Base-by-base conservation (phyloP, 2,113 vertebrate genomes). In the Gnathochromis pfefferi region DNA sequence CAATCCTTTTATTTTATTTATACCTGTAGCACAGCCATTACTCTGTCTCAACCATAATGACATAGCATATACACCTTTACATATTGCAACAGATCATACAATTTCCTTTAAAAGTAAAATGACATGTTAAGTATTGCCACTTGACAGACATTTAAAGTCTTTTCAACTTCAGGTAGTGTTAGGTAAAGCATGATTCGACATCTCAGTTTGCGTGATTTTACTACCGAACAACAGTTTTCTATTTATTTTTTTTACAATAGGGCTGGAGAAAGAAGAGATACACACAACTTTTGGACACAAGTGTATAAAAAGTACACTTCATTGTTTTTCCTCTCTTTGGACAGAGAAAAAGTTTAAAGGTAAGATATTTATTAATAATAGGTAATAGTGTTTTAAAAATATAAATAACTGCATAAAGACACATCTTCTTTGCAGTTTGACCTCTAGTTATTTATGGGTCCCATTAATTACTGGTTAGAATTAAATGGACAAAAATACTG, bases 271-370 rank as follows among this genome's bases (percentile, higher is more conserved):
- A 16, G 55, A 90, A 68, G 57, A 78, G 8, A 82, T 17, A 88
- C 7, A 82, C 10, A 47, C 51, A 12, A 5, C 21, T 42, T 42
- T 47, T 11, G 14, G 21, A 31, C 23, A 78, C 42, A 80, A 58
- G 63, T 85, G 4, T 11, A 57, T 47, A 87, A 40, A 90, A 92
- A 90, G 84, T 88, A 90, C 87, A 92, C 75, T 81, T 88, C 19
- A 83, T 87, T 35, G 38, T 65, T 85, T 79, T 49, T 82, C 70
- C 42, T 84, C 45, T 33, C 68, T 85, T 55, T 87, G 9, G 12
- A 85, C 14, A 70, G 38, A 63, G 54, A 40, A 33, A 6, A 57
- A 17, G 75, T 80, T 8, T 80, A 68, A 73, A 40, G 4, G 11
- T 85, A 53, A 82, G 57, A 82, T 47, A 83, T 83, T 33, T 57